Evolutionary conservation across 2,113 vertebrate genomes (phyloP), one percentile per base, ranked within the genome.

Genomic region (Pluvianellus socialis): DNA sequence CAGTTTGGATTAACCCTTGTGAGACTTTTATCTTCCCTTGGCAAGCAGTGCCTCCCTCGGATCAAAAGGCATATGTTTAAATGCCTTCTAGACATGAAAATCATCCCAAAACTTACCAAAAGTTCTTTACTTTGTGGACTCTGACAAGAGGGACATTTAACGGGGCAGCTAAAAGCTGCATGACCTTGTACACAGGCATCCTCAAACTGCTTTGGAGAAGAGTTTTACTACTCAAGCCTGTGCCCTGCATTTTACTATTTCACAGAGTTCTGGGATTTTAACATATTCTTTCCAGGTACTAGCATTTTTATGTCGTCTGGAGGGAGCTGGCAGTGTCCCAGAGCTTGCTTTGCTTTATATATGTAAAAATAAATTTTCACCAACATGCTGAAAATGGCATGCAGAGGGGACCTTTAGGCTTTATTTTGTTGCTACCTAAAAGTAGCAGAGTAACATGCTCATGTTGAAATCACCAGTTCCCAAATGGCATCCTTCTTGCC

Each of bases 401-500:
- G 44, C 65, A 56, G 73, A 77, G 45, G 35, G 82, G 55, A 81
- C 61, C 66, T 87, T 71, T 74, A 89, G 81, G 76, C n/a, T 95
- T 86, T 89, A 63, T 61, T 92, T 92, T 80, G 27, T 79, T 81
- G 56, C 72, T 79, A 38, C 61, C 8, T 67, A 84, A 94, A 96
- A 85, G 52, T 42, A 79, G 40, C 84, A 87, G 33, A 91, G 59
- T 85, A 94, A 68, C 0, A 1, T 79, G 65, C 61, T 74, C 24
- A 5, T 85, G 66, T 92, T 87, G 91, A 95, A 94, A 90, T 72
- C 73, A 74, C 13, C 24, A 35, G 35, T 68, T 96, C 61, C 93
- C 86, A 92, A 95, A 84, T 75, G 76, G 49, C 70, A 89, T 56
- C 84, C 8, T 21, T 80, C 81, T 87, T 85, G 83, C 56, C 96